Evolutionary conservation across 2,797 vertebrate genomes (phyloP), one percentile per base, ranked within the genome.

Genomic region (Falco naumanni): DNA sequence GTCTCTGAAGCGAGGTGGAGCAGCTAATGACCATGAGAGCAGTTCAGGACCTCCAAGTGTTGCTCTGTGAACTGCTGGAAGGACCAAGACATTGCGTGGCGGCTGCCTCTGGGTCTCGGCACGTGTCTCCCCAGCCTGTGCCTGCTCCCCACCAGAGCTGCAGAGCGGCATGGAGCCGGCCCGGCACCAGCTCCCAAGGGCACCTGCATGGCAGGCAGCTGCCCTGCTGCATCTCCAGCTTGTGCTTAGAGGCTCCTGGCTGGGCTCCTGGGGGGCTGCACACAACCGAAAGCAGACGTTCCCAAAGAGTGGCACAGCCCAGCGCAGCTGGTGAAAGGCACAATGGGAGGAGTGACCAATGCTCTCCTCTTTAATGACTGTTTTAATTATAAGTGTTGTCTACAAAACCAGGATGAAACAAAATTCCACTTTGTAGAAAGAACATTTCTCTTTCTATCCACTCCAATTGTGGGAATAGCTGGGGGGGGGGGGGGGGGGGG

Each of bases 51-150:
- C 51, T 31, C 50, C 69, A 41, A 4, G 9, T 10, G 21, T 16
- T 3, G 21, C 29, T 33, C 37, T 41, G 16, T 39, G 50, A 41
- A 19, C 69, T 33, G 69, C 50, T 41, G 51, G 37, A 41, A 33
- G 69, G 50, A 54, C 37, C 69, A 54, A 25, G 50, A 10, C 7
- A 3, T 18, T 25, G 22, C 5, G 1, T 19, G 51, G 21, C 50
- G 2, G 0, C 14, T 54, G 16, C 69, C 31, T 9, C 43, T n/a
- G 31, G 43, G 43, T 43, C 20, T 53, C 1, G 5, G 11, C 20
- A 13, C 3, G 11, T 45, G 8, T 31, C 20, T 28, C 47, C 68
- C 26, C 34, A 53, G 34, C 34, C 28, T 9, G 15, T 11, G 3
- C 48, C 50, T 13, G 26, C 50, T 53, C 28, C 68, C 28, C 11